Percentiles rank a stretch among this genome's conserved stretches.
Conservation (phyloP, 1,140 invertebrate species). For the Lerema accius region DNA sequence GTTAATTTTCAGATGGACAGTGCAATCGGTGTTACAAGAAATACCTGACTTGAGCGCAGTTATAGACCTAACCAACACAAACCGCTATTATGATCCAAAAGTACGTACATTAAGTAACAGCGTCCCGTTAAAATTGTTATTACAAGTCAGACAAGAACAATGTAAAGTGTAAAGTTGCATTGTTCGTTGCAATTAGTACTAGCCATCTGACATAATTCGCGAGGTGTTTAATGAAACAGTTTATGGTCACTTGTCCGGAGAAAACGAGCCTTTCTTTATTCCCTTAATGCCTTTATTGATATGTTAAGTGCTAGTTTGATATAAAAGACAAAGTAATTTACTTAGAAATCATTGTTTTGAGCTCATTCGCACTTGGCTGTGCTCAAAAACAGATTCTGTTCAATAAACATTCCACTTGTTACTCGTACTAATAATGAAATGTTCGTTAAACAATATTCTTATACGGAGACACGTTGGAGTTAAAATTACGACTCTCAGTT, state of each 20-base stretch:
- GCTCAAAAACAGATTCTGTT: slow-evolving; percentile 35
- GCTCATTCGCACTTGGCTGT: slow-evolving; percentile 11
- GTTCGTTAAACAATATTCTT: slow-evolving; percentile 39
- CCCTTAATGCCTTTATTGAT: slow-evolving; percentile 22
- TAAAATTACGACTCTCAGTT: slow-evolving; percentile 54
- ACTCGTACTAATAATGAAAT: slow-evolving; percentile 56
- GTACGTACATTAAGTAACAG: slow-evolving; percentile 42
- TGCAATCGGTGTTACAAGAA: slow-evolving; percentile 50
- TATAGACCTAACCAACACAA: slow-evolving; percentile 71
- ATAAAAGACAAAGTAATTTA: slow-evolving; percentile 20
- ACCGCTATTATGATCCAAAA: slow-evolving; percentile 62
- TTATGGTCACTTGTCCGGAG: slow-evolving; percentile 26
- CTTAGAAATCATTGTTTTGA: slow-evolving; percentile 30
- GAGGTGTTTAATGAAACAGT: slow-evolving; percentile 24
- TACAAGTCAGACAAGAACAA: slow-evolving; percentile 15
- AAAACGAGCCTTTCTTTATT: slow-evolving; percentile 26
- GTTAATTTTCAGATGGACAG: slow-evolving; percentile 75
- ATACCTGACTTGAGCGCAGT: slow-evolving; percentile 67
- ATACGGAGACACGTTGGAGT: slow-evolving; percentile 43
- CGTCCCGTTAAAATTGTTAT: slow-evolving; percentile 15
- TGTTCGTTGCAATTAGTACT: slow-evolving; percentile 18
- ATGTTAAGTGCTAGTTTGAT: slow-evolving; percentile 24
- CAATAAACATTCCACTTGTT: slow-evolving; percentile 46
- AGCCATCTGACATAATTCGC: slow-evolving; percentile 20
- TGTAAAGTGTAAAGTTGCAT: slow-evolving; percentile 13